Evolutionary conservation across 2,113 vertebrate species (phyloP).

Genomic region (Oncorhynchus keta): DNA sequence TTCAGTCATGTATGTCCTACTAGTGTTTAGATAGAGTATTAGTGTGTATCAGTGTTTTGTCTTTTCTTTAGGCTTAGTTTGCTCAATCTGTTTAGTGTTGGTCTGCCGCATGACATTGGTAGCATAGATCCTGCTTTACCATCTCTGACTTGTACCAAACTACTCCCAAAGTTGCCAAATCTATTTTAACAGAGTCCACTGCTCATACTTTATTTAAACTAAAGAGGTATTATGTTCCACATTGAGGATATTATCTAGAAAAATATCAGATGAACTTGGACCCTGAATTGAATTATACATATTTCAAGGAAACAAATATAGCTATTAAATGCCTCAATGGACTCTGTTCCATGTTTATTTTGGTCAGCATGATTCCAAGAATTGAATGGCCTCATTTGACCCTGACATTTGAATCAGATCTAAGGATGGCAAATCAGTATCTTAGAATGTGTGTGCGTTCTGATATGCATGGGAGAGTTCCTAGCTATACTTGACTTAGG

Average conservation of each 20-base stretch:
- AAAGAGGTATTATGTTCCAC: not conserved
- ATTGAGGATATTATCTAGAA: not conserved
- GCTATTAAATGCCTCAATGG: slow-evolving; percentile 14
- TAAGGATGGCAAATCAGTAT: not conserved
- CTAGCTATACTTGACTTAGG: not conserved
- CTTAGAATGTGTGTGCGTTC: not conserved
- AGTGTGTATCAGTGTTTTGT: slow-evolving; percentile 7
- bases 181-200: not conserved
- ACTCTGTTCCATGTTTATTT: not conserved
- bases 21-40: slow-evolving; percentile 9
- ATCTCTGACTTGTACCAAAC: slow-evolving; percentile 1
- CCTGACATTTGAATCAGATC: not conserved
- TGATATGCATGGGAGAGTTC: not conserved
- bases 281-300: not conserved
- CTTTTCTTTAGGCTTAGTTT: slow-evolving; percentile 7
- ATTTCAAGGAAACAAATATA: not conserved
- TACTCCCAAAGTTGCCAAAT: not conserved
- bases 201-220: not conserved
- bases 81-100: not conserved
- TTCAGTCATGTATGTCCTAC: slow-evolving; percentile 31
- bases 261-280: not conserved
- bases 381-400: not conserved
- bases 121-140: slow-evolving; percentile 34
- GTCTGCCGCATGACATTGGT: slow-evolving; percentile 11
- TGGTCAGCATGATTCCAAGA: not conserved